Conservation (phyloP, 2,888 invertebrate species). For the Thalpophila matura region DNA sequence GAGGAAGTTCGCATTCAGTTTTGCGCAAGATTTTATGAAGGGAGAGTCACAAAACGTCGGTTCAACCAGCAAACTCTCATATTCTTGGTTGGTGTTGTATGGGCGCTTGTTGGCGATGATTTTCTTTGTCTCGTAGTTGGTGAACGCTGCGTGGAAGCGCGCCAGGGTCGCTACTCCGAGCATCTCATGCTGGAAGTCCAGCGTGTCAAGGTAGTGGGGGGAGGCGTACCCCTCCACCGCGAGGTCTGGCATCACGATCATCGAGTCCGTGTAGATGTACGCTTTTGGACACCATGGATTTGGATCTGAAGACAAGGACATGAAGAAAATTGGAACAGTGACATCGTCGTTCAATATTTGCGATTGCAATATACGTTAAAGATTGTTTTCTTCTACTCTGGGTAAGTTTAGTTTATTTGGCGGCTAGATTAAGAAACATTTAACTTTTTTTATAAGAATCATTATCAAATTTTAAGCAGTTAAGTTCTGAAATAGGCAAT, state of each 20-base stretch:
- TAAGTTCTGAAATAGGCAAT: too few relatives aligned
- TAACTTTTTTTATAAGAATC: too few relatives aligned
- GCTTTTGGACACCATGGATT: slow-evolving; percentile 76
- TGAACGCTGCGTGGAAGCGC: slow-evolving; percentile 80
- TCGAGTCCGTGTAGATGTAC: slow-evolving; percentile 72
- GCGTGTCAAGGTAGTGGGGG: slow-evolving; percentile 61
- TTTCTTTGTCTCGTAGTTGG: slow-evolving; percentile 75
- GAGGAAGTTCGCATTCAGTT: slow-evolving; percentile 73
- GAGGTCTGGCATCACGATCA: slow-evolving; percentile 83
- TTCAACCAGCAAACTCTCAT: slow-evolving; percentile 71
- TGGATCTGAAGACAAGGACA: slow-evolving; percentile 64
- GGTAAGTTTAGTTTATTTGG: neutral
- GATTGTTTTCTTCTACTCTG: neutral
- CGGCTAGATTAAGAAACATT: neutral
- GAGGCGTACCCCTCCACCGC: slow-evolving; percentile 73
- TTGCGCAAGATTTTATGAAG: slow-evolving; percentile 77
- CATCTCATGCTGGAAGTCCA: slow-evolving; percentile 74
- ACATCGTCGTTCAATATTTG: neutral
- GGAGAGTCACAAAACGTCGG: slow-evolving; percentile 73
- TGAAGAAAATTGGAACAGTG: neutral
- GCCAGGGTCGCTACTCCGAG: slow-evolving; percentile 72
- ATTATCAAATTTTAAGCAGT: too few relatives aligned
- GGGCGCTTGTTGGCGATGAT: slow-evolving; percentile 43
- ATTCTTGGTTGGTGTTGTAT: slow-evolving; percentile 69
- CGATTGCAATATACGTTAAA: neutral